Base-by-base conservation (phyloP, 1,140 invertebrate genomes). In the Papilio polyxenes region DNA sequence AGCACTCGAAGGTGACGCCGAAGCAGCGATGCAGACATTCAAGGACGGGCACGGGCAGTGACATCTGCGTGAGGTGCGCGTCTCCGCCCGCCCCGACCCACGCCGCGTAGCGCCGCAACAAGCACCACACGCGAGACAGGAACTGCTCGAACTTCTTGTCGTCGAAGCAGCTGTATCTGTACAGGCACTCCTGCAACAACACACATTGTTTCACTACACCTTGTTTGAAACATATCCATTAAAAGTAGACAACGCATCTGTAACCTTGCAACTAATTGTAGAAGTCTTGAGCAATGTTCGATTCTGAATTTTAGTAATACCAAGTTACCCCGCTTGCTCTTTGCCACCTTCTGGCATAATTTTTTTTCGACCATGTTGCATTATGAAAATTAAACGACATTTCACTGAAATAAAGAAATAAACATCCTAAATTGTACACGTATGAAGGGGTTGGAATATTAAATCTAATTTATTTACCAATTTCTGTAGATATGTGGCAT, bases 61-160 rank as follows among this genome's bases (percentile, higher is more conserved):
- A 95, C 87, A 97, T 97, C 94, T 99, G 98, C 11, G 97, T 97
- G 5, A 97, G 96, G 88, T 98, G 97, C 40, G 97, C 97, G 89
- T 98, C 98, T 87, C 91, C 90, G 87, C 94, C 81, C 86, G 95
- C 90, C 56, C 96, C 97, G 78, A 97, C 94, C 91, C 97, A 98
- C 20, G 97, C 97, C 83, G 97, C 96, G 93, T 99, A 99, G 49
- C 98, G 96, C 92, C 99, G 98, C 44, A 99, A 92, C 93, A 99
- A 95, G 90, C 98, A 98, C 98, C 98, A 99, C 53, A 98, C 98
- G 77, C 99, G 96, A 0, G 98, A 96, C 82, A 99, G 95, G 89
- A 99, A 99, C 92, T 98, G 96, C 93, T 99, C 98, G 94, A 99
- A 99, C 92, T 99, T 99, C 88, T 98, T 97, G 92, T 99, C 98